phyloP scores from a whole-genome alignment of 2,113 vertebrate species.

The Casuarius casuarius region DNA sequence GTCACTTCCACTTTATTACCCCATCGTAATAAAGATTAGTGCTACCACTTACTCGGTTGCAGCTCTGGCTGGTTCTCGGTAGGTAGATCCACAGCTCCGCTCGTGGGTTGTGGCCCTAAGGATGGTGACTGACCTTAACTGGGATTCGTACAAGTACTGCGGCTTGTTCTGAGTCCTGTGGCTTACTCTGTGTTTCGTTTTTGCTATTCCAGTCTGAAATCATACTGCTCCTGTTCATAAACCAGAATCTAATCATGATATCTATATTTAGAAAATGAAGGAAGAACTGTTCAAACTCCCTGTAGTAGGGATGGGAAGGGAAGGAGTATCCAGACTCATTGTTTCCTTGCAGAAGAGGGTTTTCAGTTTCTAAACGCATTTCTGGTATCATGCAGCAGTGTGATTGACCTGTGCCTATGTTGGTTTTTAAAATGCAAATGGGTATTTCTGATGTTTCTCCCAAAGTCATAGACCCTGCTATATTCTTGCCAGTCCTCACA shows the following conservation, averaged over 20 bases:
- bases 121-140: slow-evolving; percentile 30
- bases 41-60: neutral
- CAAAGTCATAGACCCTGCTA: neutral
- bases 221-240: neutral
- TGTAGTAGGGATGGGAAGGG: neutral
- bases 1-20: neutral
- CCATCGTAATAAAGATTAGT: neutral
- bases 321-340: neutral
- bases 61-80: neutral
- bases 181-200: neutral
- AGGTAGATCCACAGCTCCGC: neutral
- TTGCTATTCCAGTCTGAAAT: neutral
- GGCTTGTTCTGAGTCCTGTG: neutral
- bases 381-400: neutral
- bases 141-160: neutral
- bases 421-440: neutral
- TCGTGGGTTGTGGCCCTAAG: neutral
- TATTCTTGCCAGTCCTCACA: neutral
- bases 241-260: neutral
- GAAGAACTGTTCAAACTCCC: neutral
- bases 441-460: neutral
- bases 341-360: neutral
- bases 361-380: neutral
- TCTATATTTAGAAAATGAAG: neutral
- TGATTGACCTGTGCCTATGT: too few species aligned